Base-by-base conservation (phyloP, 1,140 invertebrate species). In the Argopecten irradians region DNA sequence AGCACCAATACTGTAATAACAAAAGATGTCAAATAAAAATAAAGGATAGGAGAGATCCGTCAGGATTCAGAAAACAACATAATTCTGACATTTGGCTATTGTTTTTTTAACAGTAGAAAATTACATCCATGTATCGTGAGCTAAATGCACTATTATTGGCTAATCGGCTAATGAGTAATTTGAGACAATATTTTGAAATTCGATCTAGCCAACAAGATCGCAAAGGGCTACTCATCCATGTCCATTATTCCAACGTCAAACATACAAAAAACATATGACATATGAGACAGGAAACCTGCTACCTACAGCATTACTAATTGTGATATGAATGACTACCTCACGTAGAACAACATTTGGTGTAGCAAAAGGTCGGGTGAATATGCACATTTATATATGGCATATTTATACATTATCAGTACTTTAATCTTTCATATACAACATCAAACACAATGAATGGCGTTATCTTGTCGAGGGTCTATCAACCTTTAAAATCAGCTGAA, bases 401-500 rank as follows among this genome's bases (percentile, higher is more conserved):
- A 46, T 46, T 2, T 46, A 46, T 46, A n/a, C n/a, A 19, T 3
- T 71, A 71, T 71, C 55, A 28, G 1, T 22, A 71, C 55, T n/a
- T 3, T 28, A 8, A 71, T 71, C 55, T 5, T 71, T 8, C 28
- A 11, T 28, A 71, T 28, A 28, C 11, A 1, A 11, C 5, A 11
- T 22, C 22, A 71, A 71, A n/a, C 55, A 71, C 55, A 71, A 71
- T 71, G 55, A 28, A 11, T 71, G n/a, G 1, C 55, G 16, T 71
- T 71, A 71, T 71, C 55, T 71, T 71, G 55, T 71, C 55, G 28
- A 71, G 28, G 28, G 55, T 71, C 55, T 71, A 71, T 28, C 55
- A 71, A 71, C 55, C 55, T 71, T 71, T 28, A 28, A 71, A 71
- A 71, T 71, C 55, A 71, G 55, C 55, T 71, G n/a, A 71, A 71